Evolutionary conservation across 2,113 vertebrate species (phyloP), one percentile per base, ranked within the genome.

Genomic region (Pterocles orientalis): DNA sequence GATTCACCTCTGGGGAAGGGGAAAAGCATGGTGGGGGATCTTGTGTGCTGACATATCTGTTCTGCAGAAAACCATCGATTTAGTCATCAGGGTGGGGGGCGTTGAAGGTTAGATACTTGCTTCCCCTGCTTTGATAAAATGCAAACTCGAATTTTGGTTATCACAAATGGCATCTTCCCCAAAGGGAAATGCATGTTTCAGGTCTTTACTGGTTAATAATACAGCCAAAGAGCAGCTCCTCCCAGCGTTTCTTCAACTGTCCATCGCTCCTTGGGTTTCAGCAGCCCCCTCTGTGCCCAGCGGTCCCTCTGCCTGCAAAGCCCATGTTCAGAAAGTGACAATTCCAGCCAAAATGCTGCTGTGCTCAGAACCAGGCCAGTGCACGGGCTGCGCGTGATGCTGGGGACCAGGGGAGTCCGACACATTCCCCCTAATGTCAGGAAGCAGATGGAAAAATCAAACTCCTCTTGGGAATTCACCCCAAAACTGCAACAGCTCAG

Each of bases 151-250:
- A 5, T 57, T 90, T 88, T 90, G 12, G 83, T 97, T 94, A 96
- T 96, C 94, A 65, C 4, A 93, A 88, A 81, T 88, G 88, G 72
- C 95, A 96, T 94, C 95, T 96, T 41, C 90, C 92, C 43, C 88
- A 19, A 81, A 71, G 94, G 61, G 80, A 97, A 97, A 79, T 7
- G 72, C 43, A 36, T 3, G 19, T 25, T 77, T 72, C 24, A 56
- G 36, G 58, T 14, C 84, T 94, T 61, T 31, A 70, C 29, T 3
- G 12, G 58, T 13, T 48, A n/a, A 86, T 34, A 71, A 56, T 6
- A 12, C 29, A 68, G 41, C n/a, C 33, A 12, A 68, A 89, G 64
- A 60, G 72, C 62, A 57, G 34, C n/a, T 76, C 29, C 51, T 41
- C 10, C 5, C 6, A 31, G 25, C 3, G 3, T 66, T 57, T 26